These are phyloP conservation scores for Miltochrista miniata DNA, from an alignment of 2,888 invertebrate species.

Conservation along the genomic window DNA sequence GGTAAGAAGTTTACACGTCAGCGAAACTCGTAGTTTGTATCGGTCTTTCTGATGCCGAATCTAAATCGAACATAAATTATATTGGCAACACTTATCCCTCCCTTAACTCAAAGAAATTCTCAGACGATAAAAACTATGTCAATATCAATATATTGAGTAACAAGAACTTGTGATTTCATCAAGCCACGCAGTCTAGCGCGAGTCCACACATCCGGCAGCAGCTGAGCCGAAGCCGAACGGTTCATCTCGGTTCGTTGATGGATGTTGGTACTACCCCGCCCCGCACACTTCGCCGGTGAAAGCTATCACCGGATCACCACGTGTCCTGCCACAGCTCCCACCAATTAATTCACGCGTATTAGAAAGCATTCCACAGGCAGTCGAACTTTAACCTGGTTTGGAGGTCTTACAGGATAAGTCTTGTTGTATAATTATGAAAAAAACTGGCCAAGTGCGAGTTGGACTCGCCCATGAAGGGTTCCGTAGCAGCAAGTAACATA, in stretches of 20 bases:
- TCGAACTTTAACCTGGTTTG: conserved; percentile 13
- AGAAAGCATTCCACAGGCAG: conserved; percentile 15
- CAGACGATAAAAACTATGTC: neutral
- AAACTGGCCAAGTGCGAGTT: no score
- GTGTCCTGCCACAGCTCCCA: conserved; percentile 27
- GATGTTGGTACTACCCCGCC: conserved; percentile 14
- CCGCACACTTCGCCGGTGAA: conserved; percentile 23
- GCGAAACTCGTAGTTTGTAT: no score
- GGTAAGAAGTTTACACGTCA: no score
- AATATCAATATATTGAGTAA: conserved; percentile 5
- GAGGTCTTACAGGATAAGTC: neutral
- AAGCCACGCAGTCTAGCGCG: conserved; percentile 13
- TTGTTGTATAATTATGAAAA: no score
- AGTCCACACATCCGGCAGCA: conserved; percentile 15
- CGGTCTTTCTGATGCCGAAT: no score
- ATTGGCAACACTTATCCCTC: conserved; percentile 7
- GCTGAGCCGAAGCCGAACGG: conserved; percentile 11
- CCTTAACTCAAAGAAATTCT: neutral
- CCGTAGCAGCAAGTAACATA: no score
- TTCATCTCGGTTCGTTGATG: conserved; percentile 18
- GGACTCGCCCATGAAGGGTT: no score
- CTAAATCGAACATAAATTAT: no score
- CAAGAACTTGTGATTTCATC: neutral
- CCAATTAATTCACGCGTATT: conserved; percentile 16
- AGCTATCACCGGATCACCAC: conserved; percentile 20